Base-by-base conservation (phyloP, 2,888 invertebrate species). In the Nomada fucata region DNA sequence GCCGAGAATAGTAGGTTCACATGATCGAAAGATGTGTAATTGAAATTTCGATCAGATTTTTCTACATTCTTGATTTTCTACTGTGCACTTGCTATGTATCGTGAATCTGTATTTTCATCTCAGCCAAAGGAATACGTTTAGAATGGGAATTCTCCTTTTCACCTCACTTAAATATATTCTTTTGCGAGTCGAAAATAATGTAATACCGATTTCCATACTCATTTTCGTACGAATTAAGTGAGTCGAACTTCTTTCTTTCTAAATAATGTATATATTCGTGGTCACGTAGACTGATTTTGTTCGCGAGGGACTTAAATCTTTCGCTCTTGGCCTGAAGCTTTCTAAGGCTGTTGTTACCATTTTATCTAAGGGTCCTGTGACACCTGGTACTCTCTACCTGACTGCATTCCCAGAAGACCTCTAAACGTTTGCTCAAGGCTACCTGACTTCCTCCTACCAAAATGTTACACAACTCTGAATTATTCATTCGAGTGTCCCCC, bases 381-480 rank as follows among this genome's bases (percentile, higher is more conserved):
- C 79, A 76, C 84, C 79, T 84, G 76, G 73, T 63, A 36, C 47
- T 15, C 15, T 63, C 61, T 84, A 82, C 84, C 77, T 83, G 83
- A 74, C 76, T 75, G 77, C 84, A 77, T 84, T 81, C 80, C 73
- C 76, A 20, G 74, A 76, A 83, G 83, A 73, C 78, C 67, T 65
- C 69, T 68, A 75, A 81, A 65, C 61, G 83, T 69, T 65, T 42
- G 18, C 57, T 47, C 70, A 84, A 84, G 84, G 84, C 76, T 83
- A 75, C 18, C 13, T 50, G 75, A 80, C 72, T 80, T 83, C 83
- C 84, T 77, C 64, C 83, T 72, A 47, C 71, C 77, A 74, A 68
- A 60, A 63, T 76, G 64, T 83, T 83, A 61, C 77, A 75, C 70
- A 83, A 84, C 75, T 69, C 55, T 80, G 83, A 83, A 84, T 84